Evolutionary conservation across 2,797 vertebrate species (phyloP).

Genomic region (Atherinosoma microstoma): DNA sequence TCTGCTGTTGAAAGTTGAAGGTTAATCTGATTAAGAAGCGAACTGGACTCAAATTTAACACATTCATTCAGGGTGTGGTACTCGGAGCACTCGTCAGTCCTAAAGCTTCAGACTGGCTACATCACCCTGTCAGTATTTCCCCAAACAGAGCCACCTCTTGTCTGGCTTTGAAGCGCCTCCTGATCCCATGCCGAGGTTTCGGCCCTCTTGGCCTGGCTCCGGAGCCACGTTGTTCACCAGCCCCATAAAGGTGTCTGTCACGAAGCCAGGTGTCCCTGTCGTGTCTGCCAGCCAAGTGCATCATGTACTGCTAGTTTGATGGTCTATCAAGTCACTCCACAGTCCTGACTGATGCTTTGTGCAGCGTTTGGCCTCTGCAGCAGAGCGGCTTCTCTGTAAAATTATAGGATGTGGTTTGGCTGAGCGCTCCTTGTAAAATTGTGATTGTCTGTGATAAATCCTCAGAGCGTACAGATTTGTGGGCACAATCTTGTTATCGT

Average conservation of each 20-base stretch:
- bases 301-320: conserved; percentile 47
- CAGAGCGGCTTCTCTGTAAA: conserved; percentile 62
- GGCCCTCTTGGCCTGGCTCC: conserved; percentile 38
- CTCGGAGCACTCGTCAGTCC: conserved; percentile 28
- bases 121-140: conserved; percentile 52
- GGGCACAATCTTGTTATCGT: conserved; percentile 62
- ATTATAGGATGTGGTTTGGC: conserved; percentile 72
- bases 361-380: conserved; percentile 28
- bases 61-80: conserved; percentile 50
- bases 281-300: conserved; percentile 47
- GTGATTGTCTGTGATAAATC: conserved; percentile 72
- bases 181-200: conserved; percentile 54
- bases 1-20: conserved; percentile 27
- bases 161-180: conserved; percentile 66
- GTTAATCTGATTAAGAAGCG: conserved; percentile 29
- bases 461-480: conserved; percentile 59
- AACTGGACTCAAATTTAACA: conserved; percentile 40
- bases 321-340: conserved; percentile 31
- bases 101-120: conserved; percentile 33
- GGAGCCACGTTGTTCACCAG: conserved; percentile 55
- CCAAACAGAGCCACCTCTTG: conserved; percentile 74
- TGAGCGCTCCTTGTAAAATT: conserved; percentile 51
- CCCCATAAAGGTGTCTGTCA: conserved; percentile 72
- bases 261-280: conserved; percentile 50
- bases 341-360: conserved; percentile 36